A percentile compares a stretch with the other conserved stretches of the same genome.
Evolutionary conservation across 1,140 invertebrate species (phyloP).

Genomic region (Gyrodactylus bullatarudis): DNA sequence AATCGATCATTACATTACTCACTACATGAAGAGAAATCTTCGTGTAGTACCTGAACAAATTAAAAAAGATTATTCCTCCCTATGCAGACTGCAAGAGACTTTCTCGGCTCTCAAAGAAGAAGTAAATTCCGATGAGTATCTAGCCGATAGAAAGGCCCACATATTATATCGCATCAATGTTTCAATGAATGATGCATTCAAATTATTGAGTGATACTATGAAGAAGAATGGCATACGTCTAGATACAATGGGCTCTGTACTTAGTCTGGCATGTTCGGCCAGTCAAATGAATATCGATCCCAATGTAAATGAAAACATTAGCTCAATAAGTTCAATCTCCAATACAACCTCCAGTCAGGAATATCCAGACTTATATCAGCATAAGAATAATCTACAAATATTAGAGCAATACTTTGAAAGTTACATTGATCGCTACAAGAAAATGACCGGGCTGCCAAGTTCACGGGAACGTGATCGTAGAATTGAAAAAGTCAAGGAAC

Average conservation of each 20-base stretch:
- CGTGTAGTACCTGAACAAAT: neutral
- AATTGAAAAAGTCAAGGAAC: neutral
- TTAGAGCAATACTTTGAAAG: neutral
- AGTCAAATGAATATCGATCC: neutral
- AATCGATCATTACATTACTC: neutral
- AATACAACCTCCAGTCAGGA: neutral
- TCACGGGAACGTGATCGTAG: neutral
- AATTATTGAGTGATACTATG: neutral
- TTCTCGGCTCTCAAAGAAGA: neutral
- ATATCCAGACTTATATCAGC: neutral
- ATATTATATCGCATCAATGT: neutral
- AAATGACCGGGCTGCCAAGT: neutral
- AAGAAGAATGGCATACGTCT: neutral
- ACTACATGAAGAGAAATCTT: neutral
- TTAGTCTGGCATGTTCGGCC: neutral
- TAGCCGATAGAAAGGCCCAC: neutral
- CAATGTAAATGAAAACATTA: neutral
- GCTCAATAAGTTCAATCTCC: neutral
- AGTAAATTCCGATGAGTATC: neutral
- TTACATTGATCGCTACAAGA: neutral
- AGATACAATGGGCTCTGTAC: neutral
- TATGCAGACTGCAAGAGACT: neutral
- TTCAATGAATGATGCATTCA: neutral
- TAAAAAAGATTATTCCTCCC: neutral
- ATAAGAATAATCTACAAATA: neutral